Evolutionary conservation across 30 jellyfish, hydroid and myxozoan genomes (phyloP).

Genomic region (Nemopilema nomurai): DNA sequence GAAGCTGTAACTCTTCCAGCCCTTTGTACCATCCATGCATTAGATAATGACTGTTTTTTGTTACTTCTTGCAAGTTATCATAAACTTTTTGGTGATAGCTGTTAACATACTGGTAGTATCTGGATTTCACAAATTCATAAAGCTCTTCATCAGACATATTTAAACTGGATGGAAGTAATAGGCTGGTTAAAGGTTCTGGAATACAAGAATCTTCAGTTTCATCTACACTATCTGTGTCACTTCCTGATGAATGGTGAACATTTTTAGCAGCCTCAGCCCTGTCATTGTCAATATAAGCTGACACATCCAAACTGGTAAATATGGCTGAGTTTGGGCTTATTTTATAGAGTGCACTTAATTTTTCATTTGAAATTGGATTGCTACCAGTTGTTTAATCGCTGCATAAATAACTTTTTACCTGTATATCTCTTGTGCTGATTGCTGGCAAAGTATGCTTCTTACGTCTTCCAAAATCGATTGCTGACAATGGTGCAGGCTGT

Average conservation of each 20-base stretch:
- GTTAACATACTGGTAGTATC: not conserved
- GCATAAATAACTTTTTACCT: conserved; percentile 1
- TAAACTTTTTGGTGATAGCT: conserved; percentile 13
- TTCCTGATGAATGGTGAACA: conserved; percentile 2
- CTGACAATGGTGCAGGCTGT: conserved; percentile 10
- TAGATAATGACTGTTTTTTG: conserved; percentile 24
- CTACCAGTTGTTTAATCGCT: conserved; percentile 15
- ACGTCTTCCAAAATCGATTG: conserved; percentile 7
- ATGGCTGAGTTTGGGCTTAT: conserved; percentile 6
- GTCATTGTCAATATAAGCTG: conserved; percentile 1
- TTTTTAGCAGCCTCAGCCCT: conserved; percentile 7
- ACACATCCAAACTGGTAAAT: conserved; percentile 32
- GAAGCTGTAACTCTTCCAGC: conserved; percentile 45
- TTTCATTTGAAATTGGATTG: conserved; percentile 27
- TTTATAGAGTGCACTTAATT: conserved; percentile 7
- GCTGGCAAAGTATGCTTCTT: not conserved
- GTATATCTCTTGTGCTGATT: conserved; percentile 24
- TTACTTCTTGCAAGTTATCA: conserved; percentile 12
- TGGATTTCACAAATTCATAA: not conserved
- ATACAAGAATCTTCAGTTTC: conserved; percentile 23
- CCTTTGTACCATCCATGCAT: conserved; percentile 41
- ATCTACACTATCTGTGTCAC: conserved; percentile 33
- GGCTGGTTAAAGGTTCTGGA: conserved; percentile 34
- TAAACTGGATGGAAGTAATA: conserved; percentile 11
- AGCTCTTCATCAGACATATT: conserved; percentile 19